phyloP scores from a whole-genome alignment of 2,797 vertebrate species.

The Anolis apletophallus region DNA sequence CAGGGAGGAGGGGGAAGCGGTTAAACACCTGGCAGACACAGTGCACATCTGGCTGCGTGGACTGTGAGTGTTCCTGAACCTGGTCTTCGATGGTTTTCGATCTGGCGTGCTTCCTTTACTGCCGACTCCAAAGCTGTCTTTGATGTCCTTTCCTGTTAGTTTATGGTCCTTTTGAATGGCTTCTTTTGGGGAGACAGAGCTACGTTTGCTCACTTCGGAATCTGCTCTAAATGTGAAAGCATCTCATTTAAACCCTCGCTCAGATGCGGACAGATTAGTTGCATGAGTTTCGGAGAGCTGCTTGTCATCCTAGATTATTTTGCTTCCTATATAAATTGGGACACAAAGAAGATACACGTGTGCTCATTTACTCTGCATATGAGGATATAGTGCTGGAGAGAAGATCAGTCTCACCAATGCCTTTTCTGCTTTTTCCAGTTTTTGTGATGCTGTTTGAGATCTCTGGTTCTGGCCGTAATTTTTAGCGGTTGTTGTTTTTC shows the following conservation, averaged over 20 bases:
- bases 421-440: background rate
- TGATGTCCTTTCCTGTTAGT: background rate
- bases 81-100: background rate
- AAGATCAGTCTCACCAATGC: no score
- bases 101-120: background rate
- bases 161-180: background rate
- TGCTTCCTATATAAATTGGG: background rate
- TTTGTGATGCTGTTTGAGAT: background rate
- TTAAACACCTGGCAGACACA: no score
- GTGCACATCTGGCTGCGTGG: no score
- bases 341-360: background rate
- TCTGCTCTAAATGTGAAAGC: background rate
- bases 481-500: background rate
- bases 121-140: background rate
- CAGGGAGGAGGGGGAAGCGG: background rate
- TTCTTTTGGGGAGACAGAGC: background rate
- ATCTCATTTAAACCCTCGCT: constrained; percentile 7
- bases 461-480: background rate
- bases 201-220: background rate
- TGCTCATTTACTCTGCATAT: no score
- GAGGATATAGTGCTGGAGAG: background rate
- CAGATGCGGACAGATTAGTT: background rate
- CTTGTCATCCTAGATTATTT: background rate
- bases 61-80: background rate
- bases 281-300: background rate